Base-by-base conservation (phyloP, 2,888 invertebrate genomes). In the Rapana venosa region DNA sequence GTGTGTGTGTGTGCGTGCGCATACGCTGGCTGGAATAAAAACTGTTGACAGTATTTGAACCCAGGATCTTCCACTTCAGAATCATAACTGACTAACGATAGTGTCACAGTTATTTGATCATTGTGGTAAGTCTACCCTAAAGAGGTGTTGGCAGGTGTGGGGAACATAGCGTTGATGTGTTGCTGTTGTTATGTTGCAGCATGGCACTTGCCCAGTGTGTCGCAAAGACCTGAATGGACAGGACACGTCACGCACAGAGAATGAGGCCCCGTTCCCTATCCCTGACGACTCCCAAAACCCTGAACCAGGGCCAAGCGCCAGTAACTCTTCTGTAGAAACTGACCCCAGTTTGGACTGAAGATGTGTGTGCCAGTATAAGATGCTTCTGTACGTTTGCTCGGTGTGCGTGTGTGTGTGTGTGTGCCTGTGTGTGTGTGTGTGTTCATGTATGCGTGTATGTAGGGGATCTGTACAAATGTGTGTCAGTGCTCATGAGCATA, bases 181-280 rank as follows among this genome's bases (percentile, higher is more conserved):
- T 47, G 47, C 8, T 47, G 47, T 47, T 47, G 47, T 47, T 47
- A 8, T 61, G 74, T 35, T 79, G 86, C 94, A 97, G 97, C 99
- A 99, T 97, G 98, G 98, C 91, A 99, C 99, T 86, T 99, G 99
- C 96, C 99, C 99, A 90, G 98, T 99, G 94, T 99, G 99, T 97
- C 97, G 99, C 90, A 98, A 98, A 96, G 97, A 97, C 95, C 96
- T 98, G 94, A 96, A 96, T 92, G 97, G 97, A 92, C 97, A 97
- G 93, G 95, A 95, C 88, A 93, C 93, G 0, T 93, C 94, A 93
- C 92, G 93, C n/a, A 93, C 94, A 56, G 93, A 91, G 30, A 81
- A 58, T 4, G 81, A 36, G 35, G 22, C 77, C n/a, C 61, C 77
- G 1, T 47, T 79, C n/a, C 88, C 88, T 26, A 32, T 58, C 17